phyloP scores from a whole-genome alignment of 2,797 vertebrate species.

The Iguana delicatissima region DNA sequence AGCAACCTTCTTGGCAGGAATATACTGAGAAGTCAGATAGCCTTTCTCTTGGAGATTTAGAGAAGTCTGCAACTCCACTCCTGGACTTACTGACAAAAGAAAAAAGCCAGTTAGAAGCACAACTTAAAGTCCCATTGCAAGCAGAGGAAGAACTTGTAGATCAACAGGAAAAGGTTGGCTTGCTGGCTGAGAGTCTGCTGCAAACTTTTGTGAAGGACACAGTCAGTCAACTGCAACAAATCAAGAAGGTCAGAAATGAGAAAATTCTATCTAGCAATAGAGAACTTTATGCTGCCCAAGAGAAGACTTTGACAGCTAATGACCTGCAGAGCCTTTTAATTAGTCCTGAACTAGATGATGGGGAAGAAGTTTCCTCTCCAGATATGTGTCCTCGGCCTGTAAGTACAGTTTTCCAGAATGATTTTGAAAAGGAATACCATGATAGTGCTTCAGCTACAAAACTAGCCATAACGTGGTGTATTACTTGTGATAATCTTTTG shows the following conservation, averaged over 20 bases:
- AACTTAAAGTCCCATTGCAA: conserved; percentile 70
- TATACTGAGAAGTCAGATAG: conserved; percentile 73
- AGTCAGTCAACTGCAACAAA: conserved; percentile 86
- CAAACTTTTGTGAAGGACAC: conserved; percentile 88
- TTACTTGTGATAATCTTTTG: neutral
- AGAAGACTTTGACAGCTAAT: conserved; percentile 71
- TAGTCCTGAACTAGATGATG: conserved; percentile 85
- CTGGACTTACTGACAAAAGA: conserved; percentile 83
- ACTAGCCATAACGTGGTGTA: neutral
- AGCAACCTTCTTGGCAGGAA: conserved; percentile 67
- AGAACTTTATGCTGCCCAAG: conserved; percentile 74
- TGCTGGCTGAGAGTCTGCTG: conserved; percentile 88
- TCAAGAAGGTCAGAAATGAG: conserved; percentile 88
- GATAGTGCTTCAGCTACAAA: conserved; percentile 7
- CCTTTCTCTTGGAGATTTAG: conserved; percentile 59
- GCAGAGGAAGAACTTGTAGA: conserved; percentile 73
- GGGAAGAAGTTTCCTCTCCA: conserved; percentile 88
- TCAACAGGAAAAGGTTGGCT: conserved; percentile 77
- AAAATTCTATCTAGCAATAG: conserved; percentile 87
- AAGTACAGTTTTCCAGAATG: conserved; percentile 75
- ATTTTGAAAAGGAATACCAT: conserved; percentile 39
- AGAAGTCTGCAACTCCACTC: conserved; percentile 78
- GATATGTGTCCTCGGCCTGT: conserved; percentile 91
- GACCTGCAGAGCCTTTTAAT: conserved; percentile 82
- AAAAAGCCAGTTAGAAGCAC: conserved; percentile 77